phyloP scores from a whole-genome alignment of 2,113 vertebrate species.

The Phoenicopterus ruber region DNA sequence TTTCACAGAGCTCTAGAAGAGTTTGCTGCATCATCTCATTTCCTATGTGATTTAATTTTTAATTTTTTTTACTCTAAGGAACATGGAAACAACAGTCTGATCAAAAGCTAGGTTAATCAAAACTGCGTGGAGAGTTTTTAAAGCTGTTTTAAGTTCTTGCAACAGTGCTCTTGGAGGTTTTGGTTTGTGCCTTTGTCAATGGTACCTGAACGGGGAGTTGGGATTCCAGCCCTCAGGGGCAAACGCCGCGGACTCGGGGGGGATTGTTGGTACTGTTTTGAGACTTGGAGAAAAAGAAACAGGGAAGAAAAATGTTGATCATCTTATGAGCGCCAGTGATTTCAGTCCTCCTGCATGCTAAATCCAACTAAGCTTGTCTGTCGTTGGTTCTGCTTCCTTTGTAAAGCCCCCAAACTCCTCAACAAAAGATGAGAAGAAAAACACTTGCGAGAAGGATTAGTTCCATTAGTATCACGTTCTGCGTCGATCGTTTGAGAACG shows the following conservation, averaged over 20 bases:
- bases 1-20: background rate
- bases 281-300: background rate
- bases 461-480: background rate
- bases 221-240: background rate
- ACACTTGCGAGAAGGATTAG: background rate
- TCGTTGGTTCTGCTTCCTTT: background rate
- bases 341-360: background rate
- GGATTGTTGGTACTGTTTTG: background rate
- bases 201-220: background rate
- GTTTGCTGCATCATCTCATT: background rate
- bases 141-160: background rate
- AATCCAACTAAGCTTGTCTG: background rate
- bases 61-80: background rate
- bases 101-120: background rate
- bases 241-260: background rate
- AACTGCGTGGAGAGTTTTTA: background rate
- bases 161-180: background rate
- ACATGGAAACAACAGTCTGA: background rate
- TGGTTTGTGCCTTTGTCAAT: background rate
- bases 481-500: rapidly evolving
- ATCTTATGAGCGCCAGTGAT: background rate
- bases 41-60: background rate
- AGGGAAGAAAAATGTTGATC: background rate
- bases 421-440: background rate
- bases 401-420: background rate